Evolutionary conservation across 2,888 invertebrate genomes (phyloP).

Genomic region (Leptothorax acervorum): DNA sequence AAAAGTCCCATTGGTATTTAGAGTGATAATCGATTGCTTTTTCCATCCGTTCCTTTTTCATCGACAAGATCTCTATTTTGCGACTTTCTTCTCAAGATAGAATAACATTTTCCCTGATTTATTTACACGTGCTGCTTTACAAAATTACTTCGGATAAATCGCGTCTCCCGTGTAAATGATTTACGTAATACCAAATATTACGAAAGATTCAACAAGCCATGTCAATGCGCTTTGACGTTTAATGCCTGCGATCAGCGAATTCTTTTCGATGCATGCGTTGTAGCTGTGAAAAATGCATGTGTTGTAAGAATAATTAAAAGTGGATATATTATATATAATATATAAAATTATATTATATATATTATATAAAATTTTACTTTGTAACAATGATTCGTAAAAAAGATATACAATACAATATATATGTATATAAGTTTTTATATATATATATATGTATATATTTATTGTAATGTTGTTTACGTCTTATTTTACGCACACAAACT

Average conservation of each 20-base stretch:
- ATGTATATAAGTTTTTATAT: too few species aligned
- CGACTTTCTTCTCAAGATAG: neutral
- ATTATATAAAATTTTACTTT: neutral
- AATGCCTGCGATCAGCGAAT: neutral
- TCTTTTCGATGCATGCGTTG: neutral
- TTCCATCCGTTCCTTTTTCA: neutral
- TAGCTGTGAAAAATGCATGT: neutral
- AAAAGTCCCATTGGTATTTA: conserved; percentile 33
- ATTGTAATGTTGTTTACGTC: neutral
- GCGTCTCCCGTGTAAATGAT: conserved; percentile 32
- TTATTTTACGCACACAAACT: neutral
- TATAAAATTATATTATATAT: too few species aligned
- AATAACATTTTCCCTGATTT: neutral
- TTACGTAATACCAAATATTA: conserved; percentile 34
- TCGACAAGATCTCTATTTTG: conserved; percentile 8
- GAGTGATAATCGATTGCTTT: conserved; percentile 32
- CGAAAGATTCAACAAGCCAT: conserved; percentile 37
- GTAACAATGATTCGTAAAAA: neutral
- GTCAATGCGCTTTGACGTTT: neutral
- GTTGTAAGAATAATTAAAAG: neutral
- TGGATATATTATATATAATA: too few species aligned
- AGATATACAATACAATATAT: too few species aligned
- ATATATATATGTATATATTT: neutral
- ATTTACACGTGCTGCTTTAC: neutral
- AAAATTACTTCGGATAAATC: neutral